Base-by-base conservation (phyloP, 1,140 invertebrate species). In the Caerostris extrusa region DNA sequence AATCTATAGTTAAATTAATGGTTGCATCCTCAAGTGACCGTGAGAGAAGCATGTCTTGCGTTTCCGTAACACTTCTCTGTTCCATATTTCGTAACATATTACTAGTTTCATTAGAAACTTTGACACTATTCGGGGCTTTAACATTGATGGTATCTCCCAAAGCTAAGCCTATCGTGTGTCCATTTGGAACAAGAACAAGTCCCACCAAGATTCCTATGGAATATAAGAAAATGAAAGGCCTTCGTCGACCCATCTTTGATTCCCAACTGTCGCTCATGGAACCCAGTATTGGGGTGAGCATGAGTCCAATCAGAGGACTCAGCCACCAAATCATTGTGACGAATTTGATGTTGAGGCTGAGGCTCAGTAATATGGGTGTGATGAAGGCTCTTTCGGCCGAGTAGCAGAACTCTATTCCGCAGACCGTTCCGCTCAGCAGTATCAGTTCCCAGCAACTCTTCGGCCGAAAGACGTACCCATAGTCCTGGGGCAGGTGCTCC, bases 381-480 rank as follows among this genome's bases (percentile, higher is more conserved):
- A 99, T 98, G 96, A 99, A 99, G 0, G 99, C 98, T 0, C 99
- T 99, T 96, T 99, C 99, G 0, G 98, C 99, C 0, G 99, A 98
- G 95, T 99, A 99, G 1, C 98, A 99, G 96, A 99, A 99, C 96
- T 99, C 99, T 81, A 99, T 99, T 0, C 99, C 99, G 97, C 99
- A 99, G 0, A 99, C 98, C 1, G 98, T 98, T 1, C 98, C 98
- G 12, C 98, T 99, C 83, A 99, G 97, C 3, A 98, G 96, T 61
- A 99, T 97, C 69, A 99, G 96, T 95, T 99, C 98, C 7, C 97
- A 95, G 34, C 98, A 96, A 2, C 97, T 98, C 96, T 99, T 99
- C 93, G 96, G 96, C 95, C 98, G 67, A n/a, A 94, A 95, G 10
- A 95, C 64, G 60, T 95, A 92, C 5, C 57, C 56, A 53, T 95